These are phyloP conservation scores for Papilio demoleus DNA, from an alignment of 2,888 invertebrate genomes.

Conservation along the genomic window DNA sequence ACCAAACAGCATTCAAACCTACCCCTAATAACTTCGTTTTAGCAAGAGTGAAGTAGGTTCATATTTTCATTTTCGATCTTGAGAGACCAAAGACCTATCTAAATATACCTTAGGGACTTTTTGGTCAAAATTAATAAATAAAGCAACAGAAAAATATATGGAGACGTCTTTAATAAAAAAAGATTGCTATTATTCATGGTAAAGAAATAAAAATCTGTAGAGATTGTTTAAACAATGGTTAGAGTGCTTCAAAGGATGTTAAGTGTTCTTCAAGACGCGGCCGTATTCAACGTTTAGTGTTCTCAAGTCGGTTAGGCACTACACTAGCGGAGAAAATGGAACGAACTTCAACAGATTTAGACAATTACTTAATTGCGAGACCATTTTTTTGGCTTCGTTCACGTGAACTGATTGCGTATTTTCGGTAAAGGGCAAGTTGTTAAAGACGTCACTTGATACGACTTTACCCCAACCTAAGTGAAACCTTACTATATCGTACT, in stretches of 20 bases:
- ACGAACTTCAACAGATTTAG: background rate
- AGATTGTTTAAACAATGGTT: conserved; percentile 13
- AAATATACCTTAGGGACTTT: too few relatives aligned
- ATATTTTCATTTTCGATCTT: too few relatives aligned
- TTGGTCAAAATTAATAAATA: too few relatives aligned
- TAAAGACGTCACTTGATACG: background rate
- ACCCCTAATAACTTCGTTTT: too few relatives aligned
- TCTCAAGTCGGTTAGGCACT: background rate
- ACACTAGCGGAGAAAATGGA: background rate
- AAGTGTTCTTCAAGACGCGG: conserved; percentile 1
- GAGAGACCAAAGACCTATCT: too few relatives aligned
- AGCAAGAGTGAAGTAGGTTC: too few relatives aligned
- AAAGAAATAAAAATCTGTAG: background rate
- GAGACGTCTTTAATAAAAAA: background rate
- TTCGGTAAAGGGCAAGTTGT: background rate
- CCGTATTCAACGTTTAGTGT: background rate
- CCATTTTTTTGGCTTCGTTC: conserved; percentile 15
- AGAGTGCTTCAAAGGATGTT: conserved; percentile 5
- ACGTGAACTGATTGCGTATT: conserved; percentile 8
- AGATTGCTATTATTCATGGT: background rate
- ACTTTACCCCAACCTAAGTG: background rate
- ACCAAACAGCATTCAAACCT: too few relatives aligned
- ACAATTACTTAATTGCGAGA: background rate
- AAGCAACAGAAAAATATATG: background rate
- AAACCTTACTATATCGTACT: conserved; percentile 6